A percentile compares a stretch with the other conserved stretches of the same genome.
Conservation (phyloP, 2,888 invertebrate genomes). For the Fragum sueziense region DNA sequence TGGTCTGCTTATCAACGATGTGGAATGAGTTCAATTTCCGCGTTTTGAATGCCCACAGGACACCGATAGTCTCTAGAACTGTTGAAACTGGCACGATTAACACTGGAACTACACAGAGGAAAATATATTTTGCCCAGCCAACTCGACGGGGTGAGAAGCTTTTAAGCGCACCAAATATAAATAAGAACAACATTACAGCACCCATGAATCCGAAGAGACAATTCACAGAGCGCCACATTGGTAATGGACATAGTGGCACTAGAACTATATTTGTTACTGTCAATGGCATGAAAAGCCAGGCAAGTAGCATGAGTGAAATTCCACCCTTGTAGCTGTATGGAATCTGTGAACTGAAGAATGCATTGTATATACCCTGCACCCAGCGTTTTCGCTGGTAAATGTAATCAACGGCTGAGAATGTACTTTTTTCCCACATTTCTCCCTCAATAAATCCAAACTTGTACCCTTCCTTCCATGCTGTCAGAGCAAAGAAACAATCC, state of each 20-base stretch:
- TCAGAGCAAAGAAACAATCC: constrained; percentile 75
- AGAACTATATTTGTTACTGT: constrained; percentile 67
- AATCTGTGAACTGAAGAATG: constrained; percentile 67
- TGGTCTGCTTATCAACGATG: constrained; percentile 69
- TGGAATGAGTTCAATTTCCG: constrained; percentile 67
- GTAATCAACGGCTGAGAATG: constrained; percentile 74
- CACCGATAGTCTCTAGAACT: constrained; percentile 67
- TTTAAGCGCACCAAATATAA: constrained; percentile 71
- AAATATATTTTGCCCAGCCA: constrained; percentile 60
- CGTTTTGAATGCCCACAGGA: constrained; percentile 61
- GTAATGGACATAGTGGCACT: constrained; percentile 67
- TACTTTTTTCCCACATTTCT: constrained; percentile 77
- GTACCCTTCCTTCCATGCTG: constrained; percentile 73
- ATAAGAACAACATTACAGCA: constrained; percentile 69
- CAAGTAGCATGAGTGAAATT: constrained; percentile 68
- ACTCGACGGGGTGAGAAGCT: constrained; percentile 68
- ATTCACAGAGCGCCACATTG: constrained; percentile 62
- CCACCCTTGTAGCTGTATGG: constrained; percentile 69
- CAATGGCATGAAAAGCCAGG: constrained; percentile 71
- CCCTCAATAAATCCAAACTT: constrained; percentile 76
- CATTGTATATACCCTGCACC: constrained; percentile 74
- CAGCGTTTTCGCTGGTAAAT: constrained; percentile 74
- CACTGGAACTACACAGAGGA: constrained; percentile 63
- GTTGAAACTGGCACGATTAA: constrained; percentile 64
- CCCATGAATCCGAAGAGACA: constrained; percentile 66